Evolutionary conservation across 2,113 vertebrate species (phyloP), one percentile per base, ranked within the genome.

Genomic region (Glareola pratincola): DNA sequence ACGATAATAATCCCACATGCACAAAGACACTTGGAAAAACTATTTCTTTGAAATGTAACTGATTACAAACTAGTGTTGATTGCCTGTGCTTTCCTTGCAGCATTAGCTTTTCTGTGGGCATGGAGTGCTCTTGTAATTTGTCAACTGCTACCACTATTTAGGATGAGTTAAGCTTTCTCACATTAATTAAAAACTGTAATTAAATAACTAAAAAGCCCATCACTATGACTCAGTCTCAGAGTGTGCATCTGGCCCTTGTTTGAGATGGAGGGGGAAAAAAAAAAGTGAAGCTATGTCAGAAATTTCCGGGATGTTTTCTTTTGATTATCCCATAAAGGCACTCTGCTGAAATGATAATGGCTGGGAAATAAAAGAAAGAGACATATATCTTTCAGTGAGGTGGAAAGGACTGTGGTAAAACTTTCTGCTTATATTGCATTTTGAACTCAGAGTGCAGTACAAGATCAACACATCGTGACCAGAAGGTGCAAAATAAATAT

Each of bases 281-380:
- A 71, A 41, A 41, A 32, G 6, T 15, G 43, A 93, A 94, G 85
- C 53, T 93, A 92, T 92, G 76, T 78, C 67, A 95, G 92, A 93
- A 95, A 92, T 93, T 94, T 94, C 87, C 4, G 10, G 92, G 82
- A 86, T 77, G 41, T 86, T 96, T 96, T 93, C 50, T 83, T 97
- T 90, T 94, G 53, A 85, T 93, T 96, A 85, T 67, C 72, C 91
- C 73, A 81, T 84, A 78, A 93, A 93, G 82, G 16, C 85, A 45
- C 57, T 82, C 50, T 80, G 74, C 54, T 93, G 72, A 74, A 96
- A 83, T 80, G 29, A 63, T 64, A 71, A 79, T 4, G 41, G 30
- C 66, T 93, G n/a, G 59, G 62, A 83, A 95, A 59, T 59, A 78
- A 86, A 79, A 79, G n/a, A 56, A 36, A 93, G n/a, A 85, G 57